Conservation (phyloP, 2,888 invertebrate species). For the Lysandra bellargus region DNA sequence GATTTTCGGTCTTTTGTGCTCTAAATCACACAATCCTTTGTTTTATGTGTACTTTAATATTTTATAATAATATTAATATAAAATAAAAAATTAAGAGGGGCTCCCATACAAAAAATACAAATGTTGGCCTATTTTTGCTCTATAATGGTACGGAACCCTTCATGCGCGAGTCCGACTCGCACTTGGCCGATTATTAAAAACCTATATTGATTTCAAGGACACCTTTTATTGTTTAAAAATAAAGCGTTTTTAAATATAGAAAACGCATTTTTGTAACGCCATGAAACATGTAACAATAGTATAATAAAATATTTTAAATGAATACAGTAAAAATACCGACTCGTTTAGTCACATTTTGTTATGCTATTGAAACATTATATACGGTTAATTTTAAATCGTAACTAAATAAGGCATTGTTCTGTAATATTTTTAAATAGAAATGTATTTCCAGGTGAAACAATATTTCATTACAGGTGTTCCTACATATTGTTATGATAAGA, state of each 20-base stretch:
- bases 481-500: neutral
- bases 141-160: too few species aligned
- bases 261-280: neutral
- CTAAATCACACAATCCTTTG: too few species aligned
- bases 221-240: too few species aligned
- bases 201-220: too few species aligned
- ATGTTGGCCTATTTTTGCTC: too few species aligned
- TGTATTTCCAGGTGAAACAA: neutral
- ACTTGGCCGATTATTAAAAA: too few species aligned
- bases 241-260: neutral
- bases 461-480: neutral
- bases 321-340: neutral
- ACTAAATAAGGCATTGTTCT: neutral
- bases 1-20: too few species aligned
- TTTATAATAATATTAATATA: too few species aligned
- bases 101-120: too few species aligned
- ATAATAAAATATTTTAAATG: neutral
- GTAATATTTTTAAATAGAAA: neutral
- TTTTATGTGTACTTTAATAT: too few species aligned
- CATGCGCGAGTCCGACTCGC: too few species aligned
- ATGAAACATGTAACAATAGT: neutral
- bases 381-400: neutral
- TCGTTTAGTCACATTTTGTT: neutral
- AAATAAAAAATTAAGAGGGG: too few species aligned
- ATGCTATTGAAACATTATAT: neutral